Conservation (phyloP, 2,113 vertebrate genomes). For the Platysteira castanea region DNA sequence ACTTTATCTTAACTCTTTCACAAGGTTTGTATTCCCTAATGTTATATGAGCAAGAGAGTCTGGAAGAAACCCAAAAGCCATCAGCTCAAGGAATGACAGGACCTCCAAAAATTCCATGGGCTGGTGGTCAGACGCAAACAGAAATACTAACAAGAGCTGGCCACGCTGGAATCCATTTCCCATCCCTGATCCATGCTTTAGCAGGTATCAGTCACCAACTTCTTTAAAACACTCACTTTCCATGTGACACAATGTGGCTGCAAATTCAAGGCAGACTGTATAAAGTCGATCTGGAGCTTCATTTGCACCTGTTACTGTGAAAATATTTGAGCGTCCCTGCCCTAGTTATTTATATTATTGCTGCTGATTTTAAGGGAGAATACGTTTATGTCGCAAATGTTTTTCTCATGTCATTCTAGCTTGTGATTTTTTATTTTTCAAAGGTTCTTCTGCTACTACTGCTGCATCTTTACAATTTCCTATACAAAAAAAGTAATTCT, state of each 20-base stretch:
- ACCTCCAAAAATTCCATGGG: conserved; percentile 61
- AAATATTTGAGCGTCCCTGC: neutral
- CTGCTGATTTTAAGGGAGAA: conserved; percentile 55
- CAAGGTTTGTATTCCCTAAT: neutral
- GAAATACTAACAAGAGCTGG: conserved; percentile 32
- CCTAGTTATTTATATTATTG: neutral
- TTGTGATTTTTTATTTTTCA: conserved; percentile 21
- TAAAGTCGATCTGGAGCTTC: conserved; percentile 5
- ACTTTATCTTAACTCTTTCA: neutral
- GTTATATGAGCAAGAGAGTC: neutral
- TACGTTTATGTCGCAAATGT: conserved; percentile 20
- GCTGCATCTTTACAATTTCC: neutral
- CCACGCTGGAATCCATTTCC: neutral
- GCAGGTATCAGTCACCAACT: conserved; percentile 1
- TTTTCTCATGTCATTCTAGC: neutral
- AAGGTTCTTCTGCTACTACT: neutral
- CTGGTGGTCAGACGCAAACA: conserved; percentile 58
- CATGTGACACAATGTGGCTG: neutral
- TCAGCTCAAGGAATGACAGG: conserved; percentile 46
- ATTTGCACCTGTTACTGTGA: conserved; percentile 72
- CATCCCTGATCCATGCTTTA: neutral
- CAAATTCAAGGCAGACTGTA: conserved; percentile 28
- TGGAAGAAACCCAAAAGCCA: conserved; percentile 55
- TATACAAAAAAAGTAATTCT: conserved; percentile 31
- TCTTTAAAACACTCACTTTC: conserved; percentile 24